These are phyloP conservation scores for Otus sunia DNA, from an alignment of 2,113 vertebrate genomes.

Conservation along the genomic window DNA sequence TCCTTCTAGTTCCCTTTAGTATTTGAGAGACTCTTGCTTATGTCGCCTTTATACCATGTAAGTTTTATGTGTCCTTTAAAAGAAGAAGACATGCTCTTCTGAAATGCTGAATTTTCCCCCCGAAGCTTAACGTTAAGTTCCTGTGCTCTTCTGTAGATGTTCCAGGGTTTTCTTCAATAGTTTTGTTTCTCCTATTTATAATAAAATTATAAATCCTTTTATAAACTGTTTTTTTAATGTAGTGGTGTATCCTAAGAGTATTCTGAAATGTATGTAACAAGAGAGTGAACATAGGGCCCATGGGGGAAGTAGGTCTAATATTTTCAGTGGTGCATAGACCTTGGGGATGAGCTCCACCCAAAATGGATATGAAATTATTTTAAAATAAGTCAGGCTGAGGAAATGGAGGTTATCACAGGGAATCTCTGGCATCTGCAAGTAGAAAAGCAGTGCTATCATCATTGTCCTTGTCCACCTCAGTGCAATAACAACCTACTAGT, in stretches of 20 bases:
- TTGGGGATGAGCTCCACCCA: neutral
- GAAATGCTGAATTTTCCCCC: neutral
- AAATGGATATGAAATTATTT: neutral
- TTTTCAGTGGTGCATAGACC: neutral
- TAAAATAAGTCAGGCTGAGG: neutral
- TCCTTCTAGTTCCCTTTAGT: neutral
- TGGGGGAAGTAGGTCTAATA: neutral
- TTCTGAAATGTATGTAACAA: neutral
- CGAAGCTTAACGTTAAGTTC: neutral
- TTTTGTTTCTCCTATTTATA: neutral
- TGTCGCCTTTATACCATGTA: neutral
- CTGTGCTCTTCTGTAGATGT: neutral
- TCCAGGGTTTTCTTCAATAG: neutral
- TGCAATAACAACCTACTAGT: neutral
- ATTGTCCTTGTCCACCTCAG: neutral
- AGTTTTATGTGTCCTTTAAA: neutral
- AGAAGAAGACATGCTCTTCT: neutral
- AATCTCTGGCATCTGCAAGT: neutral
- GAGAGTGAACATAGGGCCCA: neutral
- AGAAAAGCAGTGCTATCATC: neutral
- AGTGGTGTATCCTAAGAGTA: neutral
- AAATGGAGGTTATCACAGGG: neutral
- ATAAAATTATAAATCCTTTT: neutral
- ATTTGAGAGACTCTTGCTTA: neutral
- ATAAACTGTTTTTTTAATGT: neutral